A percentile compares a stretch with the other conserved stretches of the same genome.
phyloP scores from a whole-genome alignment of 2,888 invertebrate genomes.

The Pyralis farinalis region DNA sequence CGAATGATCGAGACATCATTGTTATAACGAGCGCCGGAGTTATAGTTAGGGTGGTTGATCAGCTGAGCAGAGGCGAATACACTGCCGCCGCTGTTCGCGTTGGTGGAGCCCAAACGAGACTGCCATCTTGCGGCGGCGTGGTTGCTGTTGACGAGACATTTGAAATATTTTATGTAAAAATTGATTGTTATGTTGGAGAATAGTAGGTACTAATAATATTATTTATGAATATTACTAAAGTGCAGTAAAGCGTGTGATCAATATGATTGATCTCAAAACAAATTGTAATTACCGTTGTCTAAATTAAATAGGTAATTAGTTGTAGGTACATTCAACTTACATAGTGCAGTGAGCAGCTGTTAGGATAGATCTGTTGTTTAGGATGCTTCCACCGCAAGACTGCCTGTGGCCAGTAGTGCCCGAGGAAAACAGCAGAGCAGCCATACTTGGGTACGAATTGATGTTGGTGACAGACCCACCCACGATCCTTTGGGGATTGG shows the following conservation, averaged over 20 bases:
- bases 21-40: conserved; percentile 21
- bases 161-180: background rate
- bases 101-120: conserved; percentile 31
- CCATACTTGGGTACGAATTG: conserved; percentile 24
- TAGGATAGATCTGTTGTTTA: conserved; percentile 34
- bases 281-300: too few species aligned
- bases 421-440: conserved; percentile 24
- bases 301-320: too few species aligned
- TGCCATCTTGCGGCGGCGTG: conserved; percentile 21
- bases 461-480: conserved; percentile 32
- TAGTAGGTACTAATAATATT: too few species aligned
- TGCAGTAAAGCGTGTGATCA: too few species aligned
- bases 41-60: conserved; percentile 29
- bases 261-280: too few species aligned
- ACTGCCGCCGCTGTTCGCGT: conserved; percentile 32
- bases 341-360: conserved; percentile 43
- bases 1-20: conserved; percentile 39
- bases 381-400: conserved; percentile 39
- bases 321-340: conserved; percentile 39
- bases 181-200: too few species aligned
- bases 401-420: conserved; percentile 20
- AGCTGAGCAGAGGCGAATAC: conserved; percentile 18
- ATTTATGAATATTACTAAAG: too few species aligned
- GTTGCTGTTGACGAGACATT: conserved; percentile 6
- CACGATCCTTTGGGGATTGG: conserved; percentile 27